Percentiles rank a stretch among this genome's conserved stretches.
phyloP scores from a whole-genome alignment of 2,888 invertebrate species.

The Lypha dubia region DNA sequence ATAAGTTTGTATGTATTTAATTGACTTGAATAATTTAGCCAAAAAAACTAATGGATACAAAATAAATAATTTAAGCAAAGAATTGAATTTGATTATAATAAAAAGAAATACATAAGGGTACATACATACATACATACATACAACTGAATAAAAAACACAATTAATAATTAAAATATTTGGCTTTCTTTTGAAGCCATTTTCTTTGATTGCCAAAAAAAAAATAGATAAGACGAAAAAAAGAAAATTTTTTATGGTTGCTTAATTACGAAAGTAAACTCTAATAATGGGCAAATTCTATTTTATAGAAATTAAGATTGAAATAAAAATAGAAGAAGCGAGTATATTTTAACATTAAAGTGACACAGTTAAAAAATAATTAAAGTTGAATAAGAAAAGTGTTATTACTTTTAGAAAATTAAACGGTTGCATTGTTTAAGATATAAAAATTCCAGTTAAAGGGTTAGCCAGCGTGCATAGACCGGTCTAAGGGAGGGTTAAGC shows the following conservation, averaged over 20 bases:
- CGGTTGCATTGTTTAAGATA: too few species aligned
- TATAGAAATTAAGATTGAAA: not conserved
- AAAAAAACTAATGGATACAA: too few species aligned
- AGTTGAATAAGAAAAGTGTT: not conserved
- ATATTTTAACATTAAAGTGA: conserved; percentile 8
- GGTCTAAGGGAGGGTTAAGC: too few species aligned
- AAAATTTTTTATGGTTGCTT: conserved; percentile 50
- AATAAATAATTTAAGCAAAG: not conserved
- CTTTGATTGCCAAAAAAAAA: not conserved
- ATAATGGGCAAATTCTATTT: conserved; percentile 14
- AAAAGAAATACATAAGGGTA: too few species aligned
- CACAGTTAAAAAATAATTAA: not conserved
- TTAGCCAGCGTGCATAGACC: too few species aligned
- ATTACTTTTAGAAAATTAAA: too few species aligned
- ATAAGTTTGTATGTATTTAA: too few species aligned
- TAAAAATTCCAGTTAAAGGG: too few species aligned
- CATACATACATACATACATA: too few species aligned
- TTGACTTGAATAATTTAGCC: too few species aligned
- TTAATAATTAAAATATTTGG: not conserved
- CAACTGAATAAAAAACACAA: not conserved
- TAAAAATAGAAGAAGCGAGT: not conserved
- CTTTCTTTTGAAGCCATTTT: not conserved
- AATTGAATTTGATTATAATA: not conserved
- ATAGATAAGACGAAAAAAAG: conserved; percentile 16
- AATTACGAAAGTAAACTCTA: conserved; percentile 45